Conservation (phyloP, 2,113 vertebrate genomes). For the Romanogobio albipinnatus region DNA sequence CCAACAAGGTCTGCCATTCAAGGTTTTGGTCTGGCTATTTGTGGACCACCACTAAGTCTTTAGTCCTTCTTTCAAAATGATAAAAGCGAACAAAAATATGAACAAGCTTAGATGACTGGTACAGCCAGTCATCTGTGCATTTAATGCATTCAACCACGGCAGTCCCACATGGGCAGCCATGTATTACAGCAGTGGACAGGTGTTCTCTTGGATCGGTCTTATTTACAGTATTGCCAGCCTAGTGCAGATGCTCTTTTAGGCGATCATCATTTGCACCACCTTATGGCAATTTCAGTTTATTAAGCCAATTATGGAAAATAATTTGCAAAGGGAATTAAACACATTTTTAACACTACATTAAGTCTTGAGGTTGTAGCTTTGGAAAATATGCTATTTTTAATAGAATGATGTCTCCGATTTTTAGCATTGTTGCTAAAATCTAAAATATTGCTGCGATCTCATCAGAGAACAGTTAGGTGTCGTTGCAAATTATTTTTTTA, state of each 20-base stretch:
- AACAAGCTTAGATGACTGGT: not conserved
- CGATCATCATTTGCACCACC: not conserved
- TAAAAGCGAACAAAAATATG: not conserved
- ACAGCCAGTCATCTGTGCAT: not conserved
- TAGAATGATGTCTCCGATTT: not conserved
- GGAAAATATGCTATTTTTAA: not conserved
- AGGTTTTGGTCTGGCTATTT: not conserved
- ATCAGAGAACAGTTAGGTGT: too few relatives aligned
- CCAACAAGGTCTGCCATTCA: conserved; percentile 8
- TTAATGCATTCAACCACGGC: conserved; percentile 8
- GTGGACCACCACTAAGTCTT: not conserved
- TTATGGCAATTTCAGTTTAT: not conserved
- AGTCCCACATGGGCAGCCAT: conserved; percentile 4
- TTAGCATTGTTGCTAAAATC: too few relatives aligned
- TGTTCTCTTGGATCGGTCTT: not conserved
- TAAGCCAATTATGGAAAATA: not conserved
- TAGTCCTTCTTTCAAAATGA: not conserved
- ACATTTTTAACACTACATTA: not conserved
- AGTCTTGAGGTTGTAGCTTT: not conserved
- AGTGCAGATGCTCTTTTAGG: not conserved
- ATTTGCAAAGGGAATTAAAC: not conserved
- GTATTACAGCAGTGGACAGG: not conserved
- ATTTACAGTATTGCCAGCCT: not conserved
- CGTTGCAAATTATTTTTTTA: too few relatives aligned
- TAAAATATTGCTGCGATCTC: too few relatives aligned